A percentile compares a stretch with the other conserved stretches of the same genome.
Conservation (phyloP, 2,888 invertebrate species). For the Auanema freiburgensis region DNA sequence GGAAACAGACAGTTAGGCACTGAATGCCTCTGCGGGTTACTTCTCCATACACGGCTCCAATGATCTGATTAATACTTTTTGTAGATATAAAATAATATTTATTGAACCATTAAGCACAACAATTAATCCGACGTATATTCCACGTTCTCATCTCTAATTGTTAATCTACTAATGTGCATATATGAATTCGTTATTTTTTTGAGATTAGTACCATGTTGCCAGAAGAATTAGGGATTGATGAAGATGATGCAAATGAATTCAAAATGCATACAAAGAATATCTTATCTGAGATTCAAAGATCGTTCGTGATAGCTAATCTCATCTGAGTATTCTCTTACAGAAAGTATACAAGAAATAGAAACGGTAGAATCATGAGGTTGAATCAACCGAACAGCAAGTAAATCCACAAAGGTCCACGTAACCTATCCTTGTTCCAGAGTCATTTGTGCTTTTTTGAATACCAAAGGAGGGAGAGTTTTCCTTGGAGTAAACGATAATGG, state of each 20-base stretch:
- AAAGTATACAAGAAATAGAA: too few species aligned
- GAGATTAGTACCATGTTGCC: neutral
- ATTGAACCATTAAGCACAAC: too few species aligned
- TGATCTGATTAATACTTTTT: too few species aligned
- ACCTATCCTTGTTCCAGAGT: slow-evolving; percentile 22
- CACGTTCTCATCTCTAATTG: too few species aligned
- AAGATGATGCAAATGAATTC: slow-evolving; percentile 41
- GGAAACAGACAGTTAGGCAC: too few species aligned
- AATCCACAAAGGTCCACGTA: neutral
- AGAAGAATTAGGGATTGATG: slow-evolving; percentile 13
- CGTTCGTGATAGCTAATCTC: neutral
- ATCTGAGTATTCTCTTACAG: slow-evolving; percentile 2
- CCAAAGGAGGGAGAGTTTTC: slow-evolving; percentile 37
- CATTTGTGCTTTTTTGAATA: slow-evolving; percentile 44
- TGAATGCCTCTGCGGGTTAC: too few species aligned
- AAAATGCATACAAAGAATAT: slow-evolving; percentile 39
- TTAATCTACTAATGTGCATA: too few species aligned
- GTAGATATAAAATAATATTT: too few species aligned
- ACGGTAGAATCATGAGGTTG: too few species aligned
- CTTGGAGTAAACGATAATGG: slow-evolving; percentile 39
- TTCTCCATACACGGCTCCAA: too few species aligned
- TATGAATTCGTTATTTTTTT: neutral
- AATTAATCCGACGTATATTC: too few species aligned
- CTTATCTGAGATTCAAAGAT: slow-evolving; percentile 25
- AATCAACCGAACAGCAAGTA: too few species aligned